A percentile compares a stretch with the other conserved stretches of the same genome.
These are phyloP conservation scores for Epinotia brunnichana DNA, from an alignment of 2,888 invertebrate species.

Conservation along the genomic window DNA sequence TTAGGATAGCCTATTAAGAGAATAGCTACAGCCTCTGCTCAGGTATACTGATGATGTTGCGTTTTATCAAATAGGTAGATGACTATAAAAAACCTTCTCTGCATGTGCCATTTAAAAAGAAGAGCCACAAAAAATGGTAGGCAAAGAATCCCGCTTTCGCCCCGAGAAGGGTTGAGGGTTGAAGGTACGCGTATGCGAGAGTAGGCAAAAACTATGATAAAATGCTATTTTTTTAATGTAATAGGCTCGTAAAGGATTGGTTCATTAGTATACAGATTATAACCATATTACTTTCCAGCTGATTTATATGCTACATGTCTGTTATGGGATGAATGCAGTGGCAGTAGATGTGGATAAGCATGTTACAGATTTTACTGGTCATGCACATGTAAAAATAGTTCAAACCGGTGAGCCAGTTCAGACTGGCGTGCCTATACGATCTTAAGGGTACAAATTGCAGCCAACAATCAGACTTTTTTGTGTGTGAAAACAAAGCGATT, in stretches of 20 bases:
- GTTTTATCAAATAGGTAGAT: conserved; percentile 72
- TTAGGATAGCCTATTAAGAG: conserved; percentile 77
- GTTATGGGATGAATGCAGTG: neutral
- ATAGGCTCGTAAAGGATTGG: conserved; percentile 52
- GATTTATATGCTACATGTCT: neutral
- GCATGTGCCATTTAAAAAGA: conserved; percentile 83
- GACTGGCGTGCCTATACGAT: conserved; percentile 52
- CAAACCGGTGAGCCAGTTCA: conserved; percentile 54
- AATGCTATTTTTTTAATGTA: conserved; percentile 63
- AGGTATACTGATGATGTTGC: conserved; percentile 82
- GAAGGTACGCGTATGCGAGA: conserved; percentile 66
- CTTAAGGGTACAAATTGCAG: conserved; percentile 78
- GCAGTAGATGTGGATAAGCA: neutral
- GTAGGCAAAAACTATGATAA: conserved; percentile 73
- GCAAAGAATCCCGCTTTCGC: conserved; percentile 77
- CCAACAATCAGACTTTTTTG: conserved; percentile 77
- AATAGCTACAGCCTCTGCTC: conserved; percentile 67
- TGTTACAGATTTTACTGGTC: neutral
- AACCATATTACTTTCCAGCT: neutral
- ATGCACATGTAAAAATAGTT: neutral
- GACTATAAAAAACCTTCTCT: conserved; percentile 72
- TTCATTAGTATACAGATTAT: conserved; percentile 25
- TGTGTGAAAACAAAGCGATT: conserved; percentile 75
- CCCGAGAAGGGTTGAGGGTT: conserved; percentile 75
- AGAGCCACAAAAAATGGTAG: conserved; percentile 74